Evolutionary conservation across 1,140 invertebrate genomes (phyloP).

Genomic region (Hydropsyche tenuis): DNA sequence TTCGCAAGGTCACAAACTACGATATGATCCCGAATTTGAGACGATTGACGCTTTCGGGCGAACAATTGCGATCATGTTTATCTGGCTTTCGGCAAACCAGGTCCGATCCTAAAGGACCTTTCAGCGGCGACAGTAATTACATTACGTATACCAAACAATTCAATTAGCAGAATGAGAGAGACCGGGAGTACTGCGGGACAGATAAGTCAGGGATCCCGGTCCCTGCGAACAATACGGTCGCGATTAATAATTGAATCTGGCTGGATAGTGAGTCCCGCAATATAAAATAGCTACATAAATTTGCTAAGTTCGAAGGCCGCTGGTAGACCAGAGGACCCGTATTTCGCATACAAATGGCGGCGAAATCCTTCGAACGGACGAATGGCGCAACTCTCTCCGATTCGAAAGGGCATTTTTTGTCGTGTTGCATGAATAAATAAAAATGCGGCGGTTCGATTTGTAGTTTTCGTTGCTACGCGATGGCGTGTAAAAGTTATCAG

Average conservation of each 20-base stretch:
- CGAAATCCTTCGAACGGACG: no score
- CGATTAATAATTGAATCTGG: conserved; percentile 30
- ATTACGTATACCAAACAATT: conserved; percentile 33
- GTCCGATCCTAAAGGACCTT: neutral
- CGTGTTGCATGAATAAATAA: no score
- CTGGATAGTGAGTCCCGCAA: neutral
- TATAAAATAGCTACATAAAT: no score
- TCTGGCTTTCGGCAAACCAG: neutral
- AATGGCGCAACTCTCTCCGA: no score
- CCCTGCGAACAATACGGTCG: conserved; percentile 13
- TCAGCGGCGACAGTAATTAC: conserved; percentile 16
- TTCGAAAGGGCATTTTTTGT: no score
- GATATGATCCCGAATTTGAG: neutral
- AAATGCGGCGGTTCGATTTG: no score
- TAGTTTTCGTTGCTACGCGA: no score
- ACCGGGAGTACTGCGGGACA: neutral
- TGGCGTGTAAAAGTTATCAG: no score
- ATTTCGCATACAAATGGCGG: no score
- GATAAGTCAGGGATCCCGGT: conserved; percentile 13
- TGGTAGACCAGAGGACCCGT: no score
- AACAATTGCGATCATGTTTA: neutral
- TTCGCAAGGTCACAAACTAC: neutral
- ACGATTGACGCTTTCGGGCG: neutral
- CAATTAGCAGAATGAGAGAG: conserved; percentile 4
- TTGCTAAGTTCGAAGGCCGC: no score